Evolutionary conservation across 2,888 invertebrate species (phyloP), one percentile per base, ranked within the genome.

Genomic region (Phyto melanocephala): DNA sequence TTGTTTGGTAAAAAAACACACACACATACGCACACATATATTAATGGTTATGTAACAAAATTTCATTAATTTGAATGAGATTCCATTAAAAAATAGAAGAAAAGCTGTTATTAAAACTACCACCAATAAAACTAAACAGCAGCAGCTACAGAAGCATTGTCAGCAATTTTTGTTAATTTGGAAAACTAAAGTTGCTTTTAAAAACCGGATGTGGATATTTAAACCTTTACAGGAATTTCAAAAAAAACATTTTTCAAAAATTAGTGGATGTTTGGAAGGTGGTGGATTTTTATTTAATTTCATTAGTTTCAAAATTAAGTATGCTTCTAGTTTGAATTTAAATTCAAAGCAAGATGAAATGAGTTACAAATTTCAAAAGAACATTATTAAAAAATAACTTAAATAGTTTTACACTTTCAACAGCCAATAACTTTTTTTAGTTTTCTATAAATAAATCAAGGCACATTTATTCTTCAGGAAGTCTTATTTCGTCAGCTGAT

Each of bases 21-120:
- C 17, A 52, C 28, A 6, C 28, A 13, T 7, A 1, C 40, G 42
- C n/a, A 15, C 17, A 10, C 20, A 11, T 28, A 47, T 1, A 1
- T 33, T 54, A 62, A 6, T 54, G 7, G 7, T 67, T 54, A 35
- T 77, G 74, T 47, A 81, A 70, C 78, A 70, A 75, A 82, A 82
- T 79, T 79, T 82, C 79, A 82, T 82, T 82, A 79, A 82, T 82
- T 82, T 65, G 24, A 68, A 62, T 74, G 74, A 67, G 60, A 72
- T 67, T 54, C 79, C 70, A 65, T 65, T 81, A 74, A 81, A 81
- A 58, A 24, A 42, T 35, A n/a, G 28, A 3, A 15, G 15, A 15
- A 28, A 56, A 52, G 56, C 28, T 56, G n/a, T 24, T 24, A 28
- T n/a, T 37, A 68, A 62, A 71, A 70, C 65, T 60, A 75, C 70